Conservation (phyloP, 2,797 vertebrate genomes). For the Eulemur coronatus region DNA sequence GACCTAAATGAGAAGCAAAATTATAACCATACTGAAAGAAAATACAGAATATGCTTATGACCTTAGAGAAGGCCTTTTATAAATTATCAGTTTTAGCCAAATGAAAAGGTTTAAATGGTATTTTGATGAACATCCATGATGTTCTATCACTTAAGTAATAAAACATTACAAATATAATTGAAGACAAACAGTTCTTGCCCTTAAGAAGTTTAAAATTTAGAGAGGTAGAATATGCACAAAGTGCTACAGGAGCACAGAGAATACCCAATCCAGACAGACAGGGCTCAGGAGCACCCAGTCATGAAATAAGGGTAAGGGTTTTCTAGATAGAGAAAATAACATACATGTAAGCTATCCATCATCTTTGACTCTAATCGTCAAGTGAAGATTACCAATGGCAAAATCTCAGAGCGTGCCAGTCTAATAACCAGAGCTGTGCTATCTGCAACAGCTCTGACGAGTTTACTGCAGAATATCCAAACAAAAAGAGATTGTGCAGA, state of each 20-base stretch:
- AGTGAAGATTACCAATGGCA: background rate
- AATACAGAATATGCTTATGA: background rate
- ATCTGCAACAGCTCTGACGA: background rate
- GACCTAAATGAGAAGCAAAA: background rate
- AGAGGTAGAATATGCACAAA: background rate
- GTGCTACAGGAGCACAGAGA: background rate
- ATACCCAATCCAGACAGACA: background rate
- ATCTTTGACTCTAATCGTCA: background rate
- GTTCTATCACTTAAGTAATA: background rate
- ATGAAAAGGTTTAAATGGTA: constrained; percentile 3
- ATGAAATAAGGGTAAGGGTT: background rate
- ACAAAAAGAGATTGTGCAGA: background rate
- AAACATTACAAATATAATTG: background rate
- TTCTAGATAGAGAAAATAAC: background rate
- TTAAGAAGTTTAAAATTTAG: background rate
- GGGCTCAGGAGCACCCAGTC: background rate
- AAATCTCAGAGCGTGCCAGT: background rate
- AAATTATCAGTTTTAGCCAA: background rate
- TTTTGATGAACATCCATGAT: background rate
- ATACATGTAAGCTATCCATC: background rate
- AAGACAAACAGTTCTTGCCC: background rate
- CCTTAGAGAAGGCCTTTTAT: background rate
- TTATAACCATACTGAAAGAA: background rate
- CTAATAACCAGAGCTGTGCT: background rate
- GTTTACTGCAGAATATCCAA: background rate